These are phyloP conservation scores for Oryzias woworae DNA, from an alignment of 2,113 vertebrate species.

Conservation along the genomic window DNA sequence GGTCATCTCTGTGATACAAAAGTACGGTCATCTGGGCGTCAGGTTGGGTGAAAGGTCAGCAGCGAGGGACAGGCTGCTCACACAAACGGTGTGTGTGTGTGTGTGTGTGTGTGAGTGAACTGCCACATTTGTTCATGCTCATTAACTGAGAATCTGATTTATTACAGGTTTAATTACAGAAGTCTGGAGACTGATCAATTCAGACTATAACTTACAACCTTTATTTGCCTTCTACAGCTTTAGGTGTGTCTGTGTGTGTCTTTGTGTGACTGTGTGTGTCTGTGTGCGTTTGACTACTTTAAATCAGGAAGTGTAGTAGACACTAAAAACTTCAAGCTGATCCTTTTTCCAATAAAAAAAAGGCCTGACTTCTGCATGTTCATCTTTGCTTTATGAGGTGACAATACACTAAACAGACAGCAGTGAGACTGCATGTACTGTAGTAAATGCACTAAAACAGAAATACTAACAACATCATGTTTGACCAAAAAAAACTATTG, in stretches of 20 bases:
- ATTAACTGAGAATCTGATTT: slow-evolving; percentile 73
- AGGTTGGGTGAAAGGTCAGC: slow-evolving; percentile 67
- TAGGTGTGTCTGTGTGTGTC: slow-evolving; percentile 21
- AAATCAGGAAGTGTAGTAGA: slow-evolving; percentile 50
- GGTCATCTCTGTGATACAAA: slow-evolving; percentile 57
- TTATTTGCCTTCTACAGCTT: slow-evolving; percentile 18
- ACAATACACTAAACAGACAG: slow-evolving; percentile 20
- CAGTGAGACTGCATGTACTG: too few species aligned
- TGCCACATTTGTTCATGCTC: slow-evolving; percentile 65
- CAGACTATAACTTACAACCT: slow-evolving; percentile 26
- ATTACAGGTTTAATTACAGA: slow-evolving; percentile 66
- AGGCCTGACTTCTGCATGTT: slow-evolving; percentile 3
- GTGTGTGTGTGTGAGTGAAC: slow-evolving; percentile 39
- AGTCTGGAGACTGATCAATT: slow-evolving; percentile 56
- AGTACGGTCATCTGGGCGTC: slow-evolving; percentile 68
- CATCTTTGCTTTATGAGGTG: slow-evolving; percentile 34
- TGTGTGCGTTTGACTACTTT: slow-evolving; percentile 3
- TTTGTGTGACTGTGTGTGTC: background rate
- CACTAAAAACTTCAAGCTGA: slow-evolving; percentile 19
- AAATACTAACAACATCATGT: too few species aligned
- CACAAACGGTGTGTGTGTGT: slow-evolving; percentile 17
- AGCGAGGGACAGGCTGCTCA: slow-evolving; percentile 69
- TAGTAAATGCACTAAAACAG: too few species aligned
- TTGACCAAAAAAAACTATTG: too few species aligned
- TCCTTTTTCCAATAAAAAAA: slow-evolving; percentile 28